These are phyloP conservation scores for Danaus melanippus DNA, from an alignment of 1,140 invertebrate species.

Conservation along the genomic window DNA sequence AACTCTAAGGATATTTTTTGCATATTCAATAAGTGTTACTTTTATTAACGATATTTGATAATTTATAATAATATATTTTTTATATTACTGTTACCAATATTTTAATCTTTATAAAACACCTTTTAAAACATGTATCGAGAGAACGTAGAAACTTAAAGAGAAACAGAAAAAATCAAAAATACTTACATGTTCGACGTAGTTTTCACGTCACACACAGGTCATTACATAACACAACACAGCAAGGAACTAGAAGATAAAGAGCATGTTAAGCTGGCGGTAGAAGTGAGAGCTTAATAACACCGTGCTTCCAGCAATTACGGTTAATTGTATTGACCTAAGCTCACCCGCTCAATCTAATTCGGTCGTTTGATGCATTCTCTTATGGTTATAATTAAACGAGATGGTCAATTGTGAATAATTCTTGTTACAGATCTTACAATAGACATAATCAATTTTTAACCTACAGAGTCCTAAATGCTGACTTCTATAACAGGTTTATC, in stretches of 20 bases:
- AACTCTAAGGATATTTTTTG: too few species aligned
- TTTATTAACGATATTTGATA: too few species aligned
- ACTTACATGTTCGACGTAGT: slow-evolving; percentile 11
- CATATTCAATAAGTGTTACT: too few species aligned
- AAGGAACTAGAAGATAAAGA: slow-evolving; percentile 25
- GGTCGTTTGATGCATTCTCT: slow-evolving; percentile 40
- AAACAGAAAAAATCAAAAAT: slow-evolving; percentile 5
- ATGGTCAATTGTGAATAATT: too few species aligned
- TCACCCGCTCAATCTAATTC: slow-evolving; percentile 59
- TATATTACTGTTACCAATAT: too few species aligned
- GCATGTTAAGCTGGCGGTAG: slow-evolving; percentile 27
- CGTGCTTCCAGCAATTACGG: slow-evolving; percentile 45
- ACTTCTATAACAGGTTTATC: too few species aligned
- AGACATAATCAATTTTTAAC: too few species aligned
- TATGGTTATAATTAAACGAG: slow-evolving; percentile 5
- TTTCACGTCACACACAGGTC: slow-evolving; percentile 4
- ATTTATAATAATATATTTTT: too few species aligned
- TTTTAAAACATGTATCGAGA: too few species aligned
- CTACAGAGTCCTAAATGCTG: too few species aligned
- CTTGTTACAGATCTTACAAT: too few species aligned
- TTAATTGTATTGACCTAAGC: slow-evolving; percentile 68
- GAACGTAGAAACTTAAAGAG: background rate
- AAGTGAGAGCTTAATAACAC: slow-evolving; percentile 48
- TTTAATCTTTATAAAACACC: too few species aligned
- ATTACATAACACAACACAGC: slow-evolving; percentile 11